Percentiles rank a stretch among this genome's conserved stretches.
Evolutionary conservation across 2,888 invertebrate species (phyloP).

Genomic region (Oscheius sp.): DNA sequence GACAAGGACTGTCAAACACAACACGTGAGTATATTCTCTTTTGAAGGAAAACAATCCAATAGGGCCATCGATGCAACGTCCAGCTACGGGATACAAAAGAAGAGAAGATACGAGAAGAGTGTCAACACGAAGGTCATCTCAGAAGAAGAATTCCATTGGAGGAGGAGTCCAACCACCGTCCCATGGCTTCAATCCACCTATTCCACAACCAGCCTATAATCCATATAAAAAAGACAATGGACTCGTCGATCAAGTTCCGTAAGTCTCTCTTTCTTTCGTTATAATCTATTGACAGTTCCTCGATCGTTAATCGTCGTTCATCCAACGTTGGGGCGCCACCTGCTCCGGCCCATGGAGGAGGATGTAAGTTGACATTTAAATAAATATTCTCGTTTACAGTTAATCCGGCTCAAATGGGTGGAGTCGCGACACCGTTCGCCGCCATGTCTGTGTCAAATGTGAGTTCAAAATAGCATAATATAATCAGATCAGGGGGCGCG

Average conservation of each 20-base stretch:
- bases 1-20: slow-evolving; percentile 75
- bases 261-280: too few species aligned
- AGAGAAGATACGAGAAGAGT: slow-evolving; percentile 41
- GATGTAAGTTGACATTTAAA: slow-evolving; percentile 13
- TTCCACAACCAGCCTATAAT: slow-evolving; percentile 5
- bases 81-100: slow-evolving; percentile 57
- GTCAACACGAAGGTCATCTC: slow-evolving; percentile 22
- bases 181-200: background rate
- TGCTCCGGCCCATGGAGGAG: slow-evolving; percentile 23
- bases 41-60: background rate
- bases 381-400: slow-evolving; percentile 1
- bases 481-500: background rate
- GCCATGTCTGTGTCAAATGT: slow-evolving; percentile 19
- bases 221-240: background rate
- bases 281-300: too few species aligned
- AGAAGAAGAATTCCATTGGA: slow-evolving; percentile 13
- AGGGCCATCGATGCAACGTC: slow-evolving; percentile 56
- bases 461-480: background rate
- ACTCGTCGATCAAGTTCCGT: background rate
- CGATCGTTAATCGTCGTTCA: slow-evolving; percentile 12
- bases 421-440: slow-evolving; percentile 32
- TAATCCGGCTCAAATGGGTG: slow-evolving; percentile 29
- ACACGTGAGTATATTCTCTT: slow-evolving; percentile 52
- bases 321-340: background rate
- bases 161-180: background rate